Conservation (phyloP, 2,113 vertebrate species). For the Ornithorhynchus anatinus region DNA sequence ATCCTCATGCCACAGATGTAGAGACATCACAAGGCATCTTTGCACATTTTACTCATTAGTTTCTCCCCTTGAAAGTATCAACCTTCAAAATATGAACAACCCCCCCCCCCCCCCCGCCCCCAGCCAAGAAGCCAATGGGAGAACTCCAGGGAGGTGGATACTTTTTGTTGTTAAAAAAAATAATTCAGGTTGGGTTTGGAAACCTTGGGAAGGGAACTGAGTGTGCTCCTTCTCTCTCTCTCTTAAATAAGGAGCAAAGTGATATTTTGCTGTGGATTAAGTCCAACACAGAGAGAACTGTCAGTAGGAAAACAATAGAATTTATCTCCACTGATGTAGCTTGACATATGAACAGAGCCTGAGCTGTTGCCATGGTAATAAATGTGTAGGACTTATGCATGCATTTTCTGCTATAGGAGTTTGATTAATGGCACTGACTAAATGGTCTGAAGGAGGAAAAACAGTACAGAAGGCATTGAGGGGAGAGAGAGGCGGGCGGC, state of each 20-base stretch:
- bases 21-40: not conserved
- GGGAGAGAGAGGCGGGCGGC: slow-evolving; percentile 54
- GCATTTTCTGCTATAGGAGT: slow-evolving; percentile 92
- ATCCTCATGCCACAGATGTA: not conserved
- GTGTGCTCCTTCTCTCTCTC: slow-evolving; percentile 59
- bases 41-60: not conserved
- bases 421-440: slow-evolving; percentile 88
- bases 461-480: slow-evolving; percentile 61
- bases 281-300: slow-evolving; percentile 83
- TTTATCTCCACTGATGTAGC: slow-evolving; percentile 96
- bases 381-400: slow-evolving; percentile 99
- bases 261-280: slow-evolving; percentile 82
- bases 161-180: slow-evolving; percentile 10
- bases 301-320: slow-evolving; percentile 94
- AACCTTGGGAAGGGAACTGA: slow-evolving; percentile 12
- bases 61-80: not conserved
- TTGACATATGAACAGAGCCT: slow-evolving; percentile 99
- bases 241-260: slow-evolving; percentile 72
- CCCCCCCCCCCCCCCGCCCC: no score
- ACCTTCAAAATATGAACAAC: not conserved
- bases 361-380: slow-evolving; percentile 98
- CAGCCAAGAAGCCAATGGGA: not conserved
- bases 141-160: not conserved
- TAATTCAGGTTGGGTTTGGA: slow-evolving; percentile 26
- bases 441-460: slow-evolving; percentile 76